These are phyloP conservation scores for Ptychoptera albimana DNA, from an alignment of 2,888 invertebrate species.

Conservation along the genomic window DNA sequence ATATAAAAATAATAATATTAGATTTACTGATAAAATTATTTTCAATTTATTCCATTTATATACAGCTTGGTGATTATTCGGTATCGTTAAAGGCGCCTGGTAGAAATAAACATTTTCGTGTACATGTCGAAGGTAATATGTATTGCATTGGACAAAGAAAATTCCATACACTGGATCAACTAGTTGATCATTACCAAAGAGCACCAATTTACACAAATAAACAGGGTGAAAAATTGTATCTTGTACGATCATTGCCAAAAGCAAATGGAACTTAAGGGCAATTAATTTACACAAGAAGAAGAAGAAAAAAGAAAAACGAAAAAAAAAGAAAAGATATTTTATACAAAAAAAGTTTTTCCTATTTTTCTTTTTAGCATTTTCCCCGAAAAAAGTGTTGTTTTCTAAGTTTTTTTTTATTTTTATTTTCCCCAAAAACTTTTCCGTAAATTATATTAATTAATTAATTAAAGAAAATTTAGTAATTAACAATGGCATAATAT, in stretches of 20 bases:
- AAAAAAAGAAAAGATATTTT: not conserved
- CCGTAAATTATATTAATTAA: too few relatives aligned
- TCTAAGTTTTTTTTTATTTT: too few relatives aligned
- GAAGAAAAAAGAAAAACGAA: slow-evolving; percentile 4
- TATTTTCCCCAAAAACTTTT: too few relatives aligned
- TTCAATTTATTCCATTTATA: slow-evolving; percentile 13
- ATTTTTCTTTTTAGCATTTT: too few relatives aligned
- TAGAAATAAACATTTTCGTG: slow-evolving; percentile 97
- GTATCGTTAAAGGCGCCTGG: slow-evolving; percentile 95
- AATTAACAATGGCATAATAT: too few relatives aligned
- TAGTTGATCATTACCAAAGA: slow-evolving; percentile 96
- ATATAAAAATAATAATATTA: not conserved
- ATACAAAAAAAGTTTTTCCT: not conserved
- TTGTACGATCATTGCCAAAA: slow-evolving; percentile 83
- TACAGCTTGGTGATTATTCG: slow-evolving; percentile 93
- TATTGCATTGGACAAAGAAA: slow-evolving; percentile 97
- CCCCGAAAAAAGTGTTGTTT: too few relatives aligned
- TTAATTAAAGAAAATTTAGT: too few relatives aligned
- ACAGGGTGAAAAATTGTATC: slow-evolving; percentile 92
- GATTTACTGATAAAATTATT: not conserved
- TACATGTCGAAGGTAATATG: slow-evolving; percentile 82
- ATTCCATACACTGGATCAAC: slow-evolving; percentile 88
- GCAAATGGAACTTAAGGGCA: slow-evolving; percentile 30
- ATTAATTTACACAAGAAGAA: slow-evolving; percentile 7
- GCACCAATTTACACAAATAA: slow-evolving; percentile 98